phyloP scores from a whole-genome alignment of 1,140 invertebrate genomes.

The fruit fly (Drosophila melanogaster) region DNA sequence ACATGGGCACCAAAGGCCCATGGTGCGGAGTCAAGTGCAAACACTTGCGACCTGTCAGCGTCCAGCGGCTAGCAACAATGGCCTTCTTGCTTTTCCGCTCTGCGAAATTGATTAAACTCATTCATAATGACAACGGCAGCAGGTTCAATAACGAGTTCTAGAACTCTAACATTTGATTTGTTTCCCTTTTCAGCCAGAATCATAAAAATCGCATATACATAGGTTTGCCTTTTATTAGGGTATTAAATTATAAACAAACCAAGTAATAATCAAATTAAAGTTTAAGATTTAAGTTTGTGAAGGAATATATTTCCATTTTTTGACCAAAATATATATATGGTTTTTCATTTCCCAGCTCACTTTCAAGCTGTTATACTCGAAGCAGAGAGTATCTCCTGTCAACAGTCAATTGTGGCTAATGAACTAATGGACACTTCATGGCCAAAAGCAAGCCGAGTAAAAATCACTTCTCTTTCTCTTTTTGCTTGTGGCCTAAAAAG shows the following conservation, averaged over 20 bases:
- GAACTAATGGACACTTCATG: slow-evolving; percentile 69
- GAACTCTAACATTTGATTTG: slow-evolving; percentile 27
- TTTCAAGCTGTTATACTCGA: not conserved
- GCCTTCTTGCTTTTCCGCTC: slow-evolving; percentile 44
- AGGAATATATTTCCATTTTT: too few relatives aligned
- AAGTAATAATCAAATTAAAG: not conserved
- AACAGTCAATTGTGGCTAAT: slow-evolving; percentile 59
- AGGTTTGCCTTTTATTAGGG: not conserved
- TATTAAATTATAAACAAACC: too few relatives aligned
- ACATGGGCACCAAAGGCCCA: slow-evolving; percentile 18
- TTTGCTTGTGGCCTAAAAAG: slow-evolving; percentile 14
- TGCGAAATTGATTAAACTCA: slow-evolving; percentile 73
- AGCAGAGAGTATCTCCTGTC: slow-evolving; percentile 18
- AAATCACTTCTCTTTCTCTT: slow-evolving; percentile 29
- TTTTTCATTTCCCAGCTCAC: not conserved
- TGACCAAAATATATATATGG: too few relatives aligned
- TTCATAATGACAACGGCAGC: slow-evolving; percentile 60
- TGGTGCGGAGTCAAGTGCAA: slow-evolving; percentile 67
- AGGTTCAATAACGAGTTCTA: slow-evolving; percentile 28
- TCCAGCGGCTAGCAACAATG: slow-evolving; percentile 30
- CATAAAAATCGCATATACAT: not conserved
- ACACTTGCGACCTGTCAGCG: slow-evolving; percentile 56
- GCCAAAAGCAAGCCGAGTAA: slow-evolving; percentile 39
- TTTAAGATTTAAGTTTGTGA: too few relatives aligned
- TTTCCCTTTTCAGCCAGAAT: slow-evolving; percentile 13